A percentile compares a stretch with the other conserved stretches of the same genome.
Evolutionary conservation across 2,888 invertebrate genomes (phyloP).

Genomic region (Phytoseiulus persimilis): DNA sequence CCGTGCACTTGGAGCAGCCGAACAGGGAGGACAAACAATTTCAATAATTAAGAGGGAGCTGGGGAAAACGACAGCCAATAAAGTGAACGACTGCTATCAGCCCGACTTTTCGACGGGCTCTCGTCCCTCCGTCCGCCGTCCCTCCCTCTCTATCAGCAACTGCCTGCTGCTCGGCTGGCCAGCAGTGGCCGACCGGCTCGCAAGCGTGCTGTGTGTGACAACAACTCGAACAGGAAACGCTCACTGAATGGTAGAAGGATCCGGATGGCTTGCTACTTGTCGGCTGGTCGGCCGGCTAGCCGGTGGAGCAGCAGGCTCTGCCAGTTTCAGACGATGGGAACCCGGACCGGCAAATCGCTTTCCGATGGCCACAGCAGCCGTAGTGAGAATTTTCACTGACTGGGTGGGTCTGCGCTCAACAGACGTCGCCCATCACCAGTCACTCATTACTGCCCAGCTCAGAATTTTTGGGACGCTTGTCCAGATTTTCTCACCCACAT

Average conservation of each 20-base stretch:
- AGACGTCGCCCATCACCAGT: background rate
- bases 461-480: background rate
- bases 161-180: background rate
- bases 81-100: background rate
- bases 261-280: background rate
- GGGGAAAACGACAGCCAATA: background rate
- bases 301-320: background rate
- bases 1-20: background rate
- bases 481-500: background rate
- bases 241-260: background rate
- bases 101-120: background rate
- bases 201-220: background rate
- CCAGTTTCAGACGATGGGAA: background rate
- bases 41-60: background rate
- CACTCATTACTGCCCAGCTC: background rate
- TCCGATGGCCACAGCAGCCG: background rate
- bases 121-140: background rate
- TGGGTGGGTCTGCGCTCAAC: background rate
- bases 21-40: background rate
- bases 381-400: background rate
- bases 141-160: background rate
- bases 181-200: background rate
- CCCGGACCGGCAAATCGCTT: background rate
- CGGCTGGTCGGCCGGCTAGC: background rate
- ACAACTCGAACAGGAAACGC: slow-evolving; percentile 5